Percentiles rank a stretch among this genome's conserved stretches.
Conservation (phyloP, 2,888 invertebrate species). For the Spodoptera exigua region DNA sequence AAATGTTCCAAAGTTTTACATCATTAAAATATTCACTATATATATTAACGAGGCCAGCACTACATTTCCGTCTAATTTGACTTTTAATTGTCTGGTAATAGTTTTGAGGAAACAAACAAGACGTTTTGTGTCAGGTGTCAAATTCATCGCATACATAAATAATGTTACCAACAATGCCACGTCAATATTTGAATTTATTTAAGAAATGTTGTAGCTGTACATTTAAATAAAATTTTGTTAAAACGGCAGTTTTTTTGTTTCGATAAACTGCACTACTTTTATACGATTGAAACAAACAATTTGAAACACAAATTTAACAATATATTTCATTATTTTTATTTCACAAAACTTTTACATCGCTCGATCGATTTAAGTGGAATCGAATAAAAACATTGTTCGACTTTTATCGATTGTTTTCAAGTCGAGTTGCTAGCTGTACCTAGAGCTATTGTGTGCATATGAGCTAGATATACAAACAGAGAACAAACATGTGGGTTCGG, state of each 20-base stretch:
- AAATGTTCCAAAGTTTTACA: constrained; percentile 56
- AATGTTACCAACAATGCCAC: neutral
- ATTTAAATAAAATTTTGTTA: constrained; percentile 36
- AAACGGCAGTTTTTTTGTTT: constrained; percentile 24
- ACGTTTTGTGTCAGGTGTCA: constrained; percentile 53
- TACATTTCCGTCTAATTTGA: no score
- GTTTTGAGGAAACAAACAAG: constrained; percentile 64
- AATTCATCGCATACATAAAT: constrained; percentile 1
- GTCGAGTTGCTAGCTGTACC: constrained; percentile 22
- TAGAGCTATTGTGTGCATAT: constrained; percentile 7
- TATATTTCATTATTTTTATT: constrained; percentile 33
- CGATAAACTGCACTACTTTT: constrained; percentile 33
- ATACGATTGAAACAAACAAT: constrained; percentile 32
- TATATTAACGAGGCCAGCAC: neutral
- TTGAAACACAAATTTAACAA: constrained; percentile 15
- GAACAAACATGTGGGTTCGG: constrained; percentile 34
- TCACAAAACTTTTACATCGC: constrained; percentile 15
- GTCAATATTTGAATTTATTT: constrained; percentile 19
- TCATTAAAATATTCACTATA: constrained; percentile 56
- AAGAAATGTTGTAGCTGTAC: constrained; percentile 39
- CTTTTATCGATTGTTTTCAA: constrained; percentile 16
- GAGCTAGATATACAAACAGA: constrained; percentile 12
- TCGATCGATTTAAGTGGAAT: constrained; percentile 16
- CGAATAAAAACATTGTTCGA: constrained; percentile 11
- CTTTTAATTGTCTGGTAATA: constrained; percentile 8